Conservation (phyloP, 92 coral and sea anemone species). For the Paramuricea clavata region DNA sequence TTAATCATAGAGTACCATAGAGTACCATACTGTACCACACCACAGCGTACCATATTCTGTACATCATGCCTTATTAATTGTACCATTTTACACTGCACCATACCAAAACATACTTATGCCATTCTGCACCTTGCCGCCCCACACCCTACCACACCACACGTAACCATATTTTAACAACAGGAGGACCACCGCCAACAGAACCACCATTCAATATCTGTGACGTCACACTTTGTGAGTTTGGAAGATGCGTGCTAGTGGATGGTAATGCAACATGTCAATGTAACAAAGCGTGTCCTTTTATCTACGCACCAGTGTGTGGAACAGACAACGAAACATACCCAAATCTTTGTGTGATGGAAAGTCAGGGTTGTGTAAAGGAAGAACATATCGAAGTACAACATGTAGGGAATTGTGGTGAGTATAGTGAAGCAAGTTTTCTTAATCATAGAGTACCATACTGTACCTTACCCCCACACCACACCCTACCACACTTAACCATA, state of each 20-base stretch:
- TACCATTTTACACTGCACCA: not conserved
- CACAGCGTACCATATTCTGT: too few relatives aligned
- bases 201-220: not conserved
- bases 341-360: conserved; percentile 28
- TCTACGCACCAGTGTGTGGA: conserved; percentile 6
- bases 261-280: conserved; percentile 3
- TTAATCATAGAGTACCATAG: not conserved
- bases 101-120: not conserved
- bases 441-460: not conserved
- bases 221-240: not conserved
- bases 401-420: conserved; percentile 1
- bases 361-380: not conserved
- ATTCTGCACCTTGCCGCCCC: not conserved
- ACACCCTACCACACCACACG: not conserved
- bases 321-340: conserved; percentile 30
- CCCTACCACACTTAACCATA: not conserved
- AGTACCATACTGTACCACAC: not conserved
- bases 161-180: not conserved
- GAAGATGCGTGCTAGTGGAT: not conserved
- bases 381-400: conserved; percentile 2
- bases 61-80: too few relatives aligned
- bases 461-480: not conserved
- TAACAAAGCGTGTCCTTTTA: not conserved
- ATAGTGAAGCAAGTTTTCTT: not conserved
- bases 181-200: not conserved